These are phyloP conservation scores for Lanistes nyassanus DNA, from an alignment of 1,140 invertebrate species.

Conservation along the genomic window DNA sequence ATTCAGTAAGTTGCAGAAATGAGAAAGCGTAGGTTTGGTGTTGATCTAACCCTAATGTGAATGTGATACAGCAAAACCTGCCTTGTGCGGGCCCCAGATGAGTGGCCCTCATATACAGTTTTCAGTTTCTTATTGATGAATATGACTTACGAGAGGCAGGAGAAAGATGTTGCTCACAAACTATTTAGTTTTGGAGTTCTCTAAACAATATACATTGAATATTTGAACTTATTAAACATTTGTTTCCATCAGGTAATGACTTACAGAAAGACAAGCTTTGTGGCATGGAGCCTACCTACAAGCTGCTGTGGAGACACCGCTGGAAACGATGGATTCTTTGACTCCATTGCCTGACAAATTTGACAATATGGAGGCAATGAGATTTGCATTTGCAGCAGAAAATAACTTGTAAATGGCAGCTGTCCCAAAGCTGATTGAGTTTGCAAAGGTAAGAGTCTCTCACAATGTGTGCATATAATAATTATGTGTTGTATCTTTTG, in stretches of 20 bases:
- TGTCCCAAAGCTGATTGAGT: background rate
- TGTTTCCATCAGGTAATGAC: background rate
- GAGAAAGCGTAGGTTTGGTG: background rate
- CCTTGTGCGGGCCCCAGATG: no score
- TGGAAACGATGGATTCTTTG: background rate
- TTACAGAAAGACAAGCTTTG: background rate
- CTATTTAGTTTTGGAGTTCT: background rate
- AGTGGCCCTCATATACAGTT: no score
- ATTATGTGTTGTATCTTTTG: no score
- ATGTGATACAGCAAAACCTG: no score
- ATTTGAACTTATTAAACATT: no score
- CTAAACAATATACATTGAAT: background rate
- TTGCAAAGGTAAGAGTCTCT: background rate
- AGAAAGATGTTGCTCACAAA: background rate
- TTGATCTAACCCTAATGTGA: no score
- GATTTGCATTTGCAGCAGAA: background rate
- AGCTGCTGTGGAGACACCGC: background rate
- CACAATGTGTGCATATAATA: background rate
- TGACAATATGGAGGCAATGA: background rate
- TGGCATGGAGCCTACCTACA: background rate
- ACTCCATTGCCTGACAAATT: background rate
- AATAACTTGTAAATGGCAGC: background rate
- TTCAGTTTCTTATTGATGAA: background rate
- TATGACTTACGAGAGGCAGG: background rate
- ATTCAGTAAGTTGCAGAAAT: background rate